Base-by-base conservation (phyloP, 1,140 invertebrate species). In the Drosophila funebris region DNA sequence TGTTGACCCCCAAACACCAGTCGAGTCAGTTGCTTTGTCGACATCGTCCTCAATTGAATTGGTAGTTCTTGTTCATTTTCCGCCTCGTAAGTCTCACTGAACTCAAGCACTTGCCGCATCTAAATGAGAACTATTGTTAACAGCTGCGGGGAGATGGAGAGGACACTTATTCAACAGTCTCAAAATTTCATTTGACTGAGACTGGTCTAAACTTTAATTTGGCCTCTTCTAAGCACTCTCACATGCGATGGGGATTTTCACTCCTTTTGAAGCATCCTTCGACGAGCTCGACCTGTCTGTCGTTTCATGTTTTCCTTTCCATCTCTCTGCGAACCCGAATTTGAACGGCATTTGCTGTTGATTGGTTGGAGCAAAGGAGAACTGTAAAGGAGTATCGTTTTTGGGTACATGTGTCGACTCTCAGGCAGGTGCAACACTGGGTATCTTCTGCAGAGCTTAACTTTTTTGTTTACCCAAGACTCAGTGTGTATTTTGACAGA, bases 111-210 rank as follows among this genome's bases (percentile, higher is more conserved):
- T 78, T 78, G 73, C 69, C 61, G 67, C 57, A 76, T 70, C 73
- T 78, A 76, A 78, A 78, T 78, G 76, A 78, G 73, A 76, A 73
- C 73, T 67, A 78, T 78, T 78, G 76, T 78, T 76, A 76, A 67
- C 56, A 58, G 56, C 62, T 57, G 36, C 36, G 67, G 72, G 56
- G 50, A 29, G 43, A 13, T 24, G n/a, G 16, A 41, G 13, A 33
- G 22, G 20, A 29, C n/a, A 20, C 13, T 43, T 7, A 31, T 8
- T 46, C 18, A 5, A 22, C 4, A 33, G 14, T 14, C 41, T 22
- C 41, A 33, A 60, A 31, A 43, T 44, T 44, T 29, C 56, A 22
- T 53, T 60, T 33, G 33, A 39, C 39, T 18, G 18, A 36, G 20
- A 44, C 39, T 39, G 60, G 14, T 56, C 13, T 56, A 37, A 61